These are phyloP conservation scores for Glossophaga mutica DNA, from an alignment of 2,797 vertebrate genomes.

Conservation along the genomic window DNA sequence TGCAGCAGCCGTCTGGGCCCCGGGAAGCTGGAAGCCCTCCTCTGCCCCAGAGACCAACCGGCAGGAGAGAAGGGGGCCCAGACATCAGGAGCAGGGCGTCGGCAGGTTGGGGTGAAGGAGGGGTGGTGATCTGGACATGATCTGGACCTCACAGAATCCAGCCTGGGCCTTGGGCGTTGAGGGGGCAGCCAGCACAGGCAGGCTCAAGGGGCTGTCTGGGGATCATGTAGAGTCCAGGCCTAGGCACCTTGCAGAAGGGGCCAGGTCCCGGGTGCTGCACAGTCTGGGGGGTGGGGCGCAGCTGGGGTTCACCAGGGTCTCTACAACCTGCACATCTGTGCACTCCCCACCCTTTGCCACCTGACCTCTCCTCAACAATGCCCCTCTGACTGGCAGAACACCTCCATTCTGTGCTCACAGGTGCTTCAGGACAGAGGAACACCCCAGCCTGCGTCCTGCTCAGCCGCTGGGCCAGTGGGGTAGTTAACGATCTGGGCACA, in stretches of 20 bases:
- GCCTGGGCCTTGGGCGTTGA: neutral
- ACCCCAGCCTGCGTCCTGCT: neutral
- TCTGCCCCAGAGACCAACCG: neutral
- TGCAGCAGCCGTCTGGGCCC: neutral
- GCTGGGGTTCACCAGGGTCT: neutral
- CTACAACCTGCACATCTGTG: neutral
- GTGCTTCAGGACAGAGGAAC: neutral
- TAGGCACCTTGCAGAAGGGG: rapidly evolving
- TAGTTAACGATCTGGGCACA: conserved; percentile 10
- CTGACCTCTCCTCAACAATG: neutral
- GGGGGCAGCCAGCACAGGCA: neutral
- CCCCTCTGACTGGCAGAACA: neutral
- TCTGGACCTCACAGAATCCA: neutral
- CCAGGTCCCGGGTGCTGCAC: neutral
- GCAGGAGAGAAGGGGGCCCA: neutral
- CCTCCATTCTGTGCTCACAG: neutral
- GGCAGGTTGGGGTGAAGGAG: neutral
- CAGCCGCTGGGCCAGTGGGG: neutral
- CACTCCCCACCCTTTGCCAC: neutral
- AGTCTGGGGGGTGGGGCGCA: neutral
- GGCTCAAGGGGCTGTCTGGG: neutral
- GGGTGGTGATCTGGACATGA: neutral
- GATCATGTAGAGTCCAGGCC: neutral
- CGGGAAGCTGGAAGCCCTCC: neutral
- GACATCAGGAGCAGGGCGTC: neutral